phyloP scores from a whole-genome alignment of 2,113 vertebrate genomes.

The Theristicus caerulescens region DNA sequence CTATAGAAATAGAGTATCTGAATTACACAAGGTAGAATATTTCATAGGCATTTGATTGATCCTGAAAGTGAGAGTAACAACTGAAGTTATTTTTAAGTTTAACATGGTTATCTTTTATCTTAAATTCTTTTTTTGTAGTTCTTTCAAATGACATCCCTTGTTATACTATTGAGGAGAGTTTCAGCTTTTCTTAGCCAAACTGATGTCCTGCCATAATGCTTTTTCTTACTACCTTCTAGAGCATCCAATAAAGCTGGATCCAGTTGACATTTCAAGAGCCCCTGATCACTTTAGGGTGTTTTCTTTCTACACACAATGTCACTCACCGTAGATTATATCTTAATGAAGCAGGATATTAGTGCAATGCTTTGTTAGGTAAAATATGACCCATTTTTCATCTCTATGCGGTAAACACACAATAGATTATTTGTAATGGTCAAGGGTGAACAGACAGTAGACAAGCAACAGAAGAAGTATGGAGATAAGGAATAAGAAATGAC shows the following conservation, averaged over 20 bases:
- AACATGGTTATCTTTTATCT: not conserved
- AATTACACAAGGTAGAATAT: not conserved
- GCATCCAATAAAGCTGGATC: not conserved
- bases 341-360: not conserved
- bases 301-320: not conserved
- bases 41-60: not conserved
- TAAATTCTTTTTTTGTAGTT: not conserved
- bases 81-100: not conserved
- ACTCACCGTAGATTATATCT: not conserved
- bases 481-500: not conserved
- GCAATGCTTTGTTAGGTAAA: not conserved
- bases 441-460: not conserved
- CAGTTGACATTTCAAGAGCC: not conserved
- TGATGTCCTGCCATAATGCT: not conserved
- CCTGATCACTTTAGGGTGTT: not conserved
- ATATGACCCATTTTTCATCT: not conserved
- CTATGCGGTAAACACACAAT: not conserved
- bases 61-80: not conserved
- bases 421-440: not conserved
- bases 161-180: not conserved
- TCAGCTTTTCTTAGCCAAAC: not conserved
- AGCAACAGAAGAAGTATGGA: not conserved
- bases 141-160: not conserved
- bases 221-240: not conserved
- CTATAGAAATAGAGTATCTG: not conserved